These are phyloP conservation scores for Sphaerophoria taeniata DNA, from an alignment of 2,888 invertebrate species.

Conservation along the genomic window DNA sequence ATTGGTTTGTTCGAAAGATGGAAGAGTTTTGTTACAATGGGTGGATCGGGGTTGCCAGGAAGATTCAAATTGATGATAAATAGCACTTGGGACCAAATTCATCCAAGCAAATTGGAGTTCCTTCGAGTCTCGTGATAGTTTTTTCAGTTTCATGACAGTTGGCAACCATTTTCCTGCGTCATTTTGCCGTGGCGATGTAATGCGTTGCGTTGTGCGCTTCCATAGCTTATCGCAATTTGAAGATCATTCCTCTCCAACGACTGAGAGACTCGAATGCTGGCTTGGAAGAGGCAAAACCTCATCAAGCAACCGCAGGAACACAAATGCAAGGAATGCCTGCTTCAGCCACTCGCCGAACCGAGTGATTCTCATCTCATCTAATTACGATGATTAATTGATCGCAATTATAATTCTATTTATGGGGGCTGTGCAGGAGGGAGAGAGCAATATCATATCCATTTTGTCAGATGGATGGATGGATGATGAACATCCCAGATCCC, in stretches of 20 bases:
- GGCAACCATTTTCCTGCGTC: slow-evolving; percentile 5
- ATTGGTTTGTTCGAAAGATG: slow-evolving; percentile 72
- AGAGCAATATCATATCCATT: slow-evolving; percentile 37
- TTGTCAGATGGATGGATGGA: slow-evolving; percentile 37
- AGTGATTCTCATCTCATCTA: slow-evolving; percentile 75
- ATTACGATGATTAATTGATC: slow-evolving; percentile 79
- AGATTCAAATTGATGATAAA: background rate
- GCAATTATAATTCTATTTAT: slow-evolving; percentile 79
- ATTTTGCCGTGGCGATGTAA: slow-evolving; percentile 22
- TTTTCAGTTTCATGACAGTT: background rate
- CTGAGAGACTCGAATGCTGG: slow-evolving; percentile 41
- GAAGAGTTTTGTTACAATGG: slow-evolving; percentile 34
- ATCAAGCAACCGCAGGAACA: background rate
- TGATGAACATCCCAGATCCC: slow-evolving; percentile 22
- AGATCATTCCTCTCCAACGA: slow-evolving; percentile 71
- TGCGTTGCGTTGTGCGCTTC: slow-evolving; percentile 39
- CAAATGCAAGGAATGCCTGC: slow-evolving; percentile 13
- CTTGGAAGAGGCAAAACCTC: slow-evolving; percentile 18
- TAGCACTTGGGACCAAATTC: too few relatives aligned
- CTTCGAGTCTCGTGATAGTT: background rate
- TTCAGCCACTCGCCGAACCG: slow-evolving; percentile 25
- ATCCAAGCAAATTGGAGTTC: background rate
- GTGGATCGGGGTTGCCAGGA: background rate
- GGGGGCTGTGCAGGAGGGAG: slow-evolving; percentile 68
- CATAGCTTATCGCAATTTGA: slow-evolving; percentile 73